Evolutionary conservation across 1,140 invertebrate genomes (phyloP).

Genomic region (Hyles vespertilio): DNA sequence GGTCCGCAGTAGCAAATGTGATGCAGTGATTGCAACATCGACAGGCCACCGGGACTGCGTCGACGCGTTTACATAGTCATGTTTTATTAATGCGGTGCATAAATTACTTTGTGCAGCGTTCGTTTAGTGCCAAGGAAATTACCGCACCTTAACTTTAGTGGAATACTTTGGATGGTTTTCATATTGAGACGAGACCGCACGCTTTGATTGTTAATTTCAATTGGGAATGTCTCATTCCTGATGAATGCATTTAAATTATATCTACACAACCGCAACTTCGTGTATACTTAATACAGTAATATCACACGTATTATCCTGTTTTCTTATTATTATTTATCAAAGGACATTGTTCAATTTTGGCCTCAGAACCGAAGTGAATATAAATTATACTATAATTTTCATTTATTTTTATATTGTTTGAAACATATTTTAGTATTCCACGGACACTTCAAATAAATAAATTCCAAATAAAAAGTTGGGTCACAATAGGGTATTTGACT

Average conservation of each 20-base stretch:
- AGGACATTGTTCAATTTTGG: too few species aligned
- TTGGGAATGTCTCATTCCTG: not conserved
- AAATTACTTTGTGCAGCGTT: slow-evolving; percentile 39
- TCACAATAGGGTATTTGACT: too few species aligned
- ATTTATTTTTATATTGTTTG: too few species aligned
- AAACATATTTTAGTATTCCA: too few species aligned
- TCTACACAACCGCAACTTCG: too few species aligned
- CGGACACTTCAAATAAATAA: too few species aligned
- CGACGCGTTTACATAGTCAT: slow-evolving; percentile 42
- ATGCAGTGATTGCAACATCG: slow-evolving; percentile 10
- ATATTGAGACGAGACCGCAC: slow-evolving; percentile 21
- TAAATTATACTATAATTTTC: too few species aligned
- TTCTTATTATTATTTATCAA: too few species aligned
- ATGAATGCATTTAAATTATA: not conserved
- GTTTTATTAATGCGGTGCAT: slow-evolving; percentile 47
- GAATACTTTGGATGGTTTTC: slow-evolving; percentile 33
- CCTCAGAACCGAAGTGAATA: too few species aligned
- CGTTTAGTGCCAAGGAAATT: slow-evolving; percentile 36
- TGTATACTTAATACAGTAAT: too few species aligned
- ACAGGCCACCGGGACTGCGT: slow-evolving; percentile 15
- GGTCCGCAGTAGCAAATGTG: slow-evolving; percentile 5
- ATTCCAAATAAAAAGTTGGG: too few species aligned
- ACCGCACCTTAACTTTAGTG: slow-evolving; percentile 24
- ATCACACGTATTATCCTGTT: too few species aligned
- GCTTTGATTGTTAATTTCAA: slow-evolving; percentile 22